Percentiles rank a stretch among this genome's conserved stretches.
Conservation (phyloP, 2,888 invertebrate species). For the Trissolcus japonicus region DNA sequence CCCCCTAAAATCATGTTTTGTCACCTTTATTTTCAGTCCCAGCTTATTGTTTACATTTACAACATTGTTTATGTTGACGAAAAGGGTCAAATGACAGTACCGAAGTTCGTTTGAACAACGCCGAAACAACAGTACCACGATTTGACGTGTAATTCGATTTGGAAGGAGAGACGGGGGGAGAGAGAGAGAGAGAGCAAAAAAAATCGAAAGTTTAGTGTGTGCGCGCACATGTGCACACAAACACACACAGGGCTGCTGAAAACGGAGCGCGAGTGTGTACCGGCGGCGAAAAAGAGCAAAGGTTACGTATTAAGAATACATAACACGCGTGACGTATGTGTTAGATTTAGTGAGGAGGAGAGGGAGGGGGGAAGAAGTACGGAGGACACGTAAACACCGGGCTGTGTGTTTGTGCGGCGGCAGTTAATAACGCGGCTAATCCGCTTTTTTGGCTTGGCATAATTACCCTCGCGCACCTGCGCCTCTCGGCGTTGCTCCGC, state of each 20-base stretch:
- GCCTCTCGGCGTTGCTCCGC: conserved; percentile 43
- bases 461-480: conserved; percentile 52
- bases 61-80: not conserved
- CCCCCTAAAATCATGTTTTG: conserved; percentile 15
- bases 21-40: not conserved
- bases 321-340: conserved; percentile 32
- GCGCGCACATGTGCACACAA: not conserved
- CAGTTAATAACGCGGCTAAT: conserved; percentile 26
- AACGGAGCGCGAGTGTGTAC: conserved; percentile 3
- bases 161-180: not conserved
- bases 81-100: too few relatives aligned
- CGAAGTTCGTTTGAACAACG: not conserved
- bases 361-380: not conserved
- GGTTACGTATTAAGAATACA: conserved; percentile 43
- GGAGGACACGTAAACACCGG: conserved; percentile 1
- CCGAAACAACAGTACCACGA: not conserved
- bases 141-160: not conserved
- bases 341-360: conserved; percentile 31
- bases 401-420: conserved; percentile 13
- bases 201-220: too few relatives aligned
- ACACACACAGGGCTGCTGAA: not conserved
- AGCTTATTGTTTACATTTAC: not conserved
- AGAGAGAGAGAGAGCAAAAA: too few relatives aligned
- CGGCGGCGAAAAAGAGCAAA: conserved; percentile 49
- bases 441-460: conserved; percentile 31